Conservation (phyloP, 2,888 invertebrate species). For the Sphecodes monilicornis region DNA sequence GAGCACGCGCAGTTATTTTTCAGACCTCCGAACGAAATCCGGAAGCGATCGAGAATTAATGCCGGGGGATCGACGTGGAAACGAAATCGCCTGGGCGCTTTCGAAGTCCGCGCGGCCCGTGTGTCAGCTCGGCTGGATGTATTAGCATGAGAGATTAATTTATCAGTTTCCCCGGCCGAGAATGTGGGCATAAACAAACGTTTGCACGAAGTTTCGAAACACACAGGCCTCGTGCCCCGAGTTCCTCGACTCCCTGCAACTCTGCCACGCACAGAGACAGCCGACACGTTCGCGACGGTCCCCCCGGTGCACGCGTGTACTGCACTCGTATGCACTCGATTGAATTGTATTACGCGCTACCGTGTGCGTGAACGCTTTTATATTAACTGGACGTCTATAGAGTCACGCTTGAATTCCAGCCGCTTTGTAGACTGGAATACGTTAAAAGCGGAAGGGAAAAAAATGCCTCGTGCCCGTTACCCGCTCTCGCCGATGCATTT, state of each 20-base stretch:
- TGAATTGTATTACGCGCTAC: constrained; percentile 65
- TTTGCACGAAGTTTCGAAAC: constrained; percentile 66
- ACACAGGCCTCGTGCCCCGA: constrained; percentile 57
- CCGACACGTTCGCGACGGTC: constrained; percentile 17
- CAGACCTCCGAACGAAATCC: constrained; percentile 59
- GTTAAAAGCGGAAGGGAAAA: constrained; percentile 51
- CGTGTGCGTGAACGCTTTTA: constrained; percentile 63
- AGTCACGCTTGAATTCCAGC: constrained; percentile 66
- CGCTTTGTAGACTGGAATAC: constrained; percentile 61
- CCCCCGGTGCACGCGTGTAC: not conserved
- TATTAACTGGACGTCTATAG: constrained; percentile 52
- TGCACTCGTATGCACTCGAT: constrained; percentile 47
- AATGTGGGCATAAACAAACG: constrained; percentile 70
- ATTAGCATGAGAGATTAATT: constrained; percentile 74
- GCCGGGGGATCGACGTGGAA: constrained; percentile 55
- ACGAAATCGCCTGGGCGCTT: constrained; percentile 53
- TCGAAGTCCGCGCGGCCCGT: constrained; percentile 49
- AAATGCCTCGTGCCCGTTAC: constrained; percentile 39
- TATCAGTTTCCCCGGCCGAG: constrained; percentile 65
- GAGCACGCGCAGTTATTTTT: constrained; percentile 24
- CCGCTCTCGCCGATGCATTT: not conserved
- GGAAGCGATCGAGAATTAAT: constrained; percentile 71
- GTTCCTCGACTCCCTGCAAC: constrained; percentile 14
- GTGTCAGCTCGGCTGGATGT: constrained; percentile 57
- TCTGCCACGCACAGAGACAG: constrained; percentile 10